A percentile compares a stretch with the other conserved stretches of the same genome.
Conservation (phyloP, 2,888 invertebrate species). For the Himalopsyche tibetana region DNA sequence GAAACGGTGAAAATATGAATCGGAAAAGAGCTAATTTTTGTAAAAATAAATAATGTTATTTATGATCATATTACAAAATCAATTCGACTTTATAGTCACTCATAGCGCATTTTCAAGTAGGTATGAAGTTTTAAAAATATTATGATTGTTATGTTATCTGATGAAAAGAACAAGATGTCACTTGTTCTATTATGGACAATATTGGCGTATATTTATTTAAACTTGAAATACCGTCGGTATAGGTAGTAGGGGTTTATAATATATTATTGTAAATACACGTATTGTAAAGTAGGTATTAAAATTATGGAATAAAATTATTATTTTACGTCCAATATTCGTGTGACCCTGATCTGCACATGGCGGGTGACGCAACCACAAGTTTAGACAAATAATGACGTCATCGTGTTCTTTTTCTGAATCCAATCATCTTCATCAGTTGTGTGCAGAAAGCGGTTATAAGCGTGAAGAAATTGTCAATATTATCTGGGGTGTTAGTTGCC, state of each 20-base stretch:
- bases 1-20: background rate
- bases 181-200: background rate
- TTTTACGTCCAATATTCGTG: background rate
- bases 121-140: background rate
- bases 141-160: too few species aligned
- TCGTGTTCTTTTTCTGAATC: background rate
- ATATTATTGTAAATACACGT: background rate
- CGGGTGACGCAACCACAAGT: background rate
- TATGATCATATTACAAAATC: background rate
- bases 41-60: background rate
- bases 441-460: background rate
- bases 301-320: background rate
- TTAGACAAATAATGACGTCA: background rate
- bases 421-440: background rate
- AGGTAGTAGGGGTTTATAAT: background rate
- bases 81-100: background rate
- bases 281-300: background rate
- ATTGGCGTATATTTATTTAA: background rate
- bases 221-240: background rate
- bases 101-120: background rate
- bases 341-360: slow-evolving; percentile 17
- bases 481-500: background rate
- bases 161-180: too few species aligned
- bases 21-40: background rate
- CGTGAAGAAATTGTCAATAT: background rate